A percentile compares a stretch with the other conserved stretches of the same genome.
Evolutionary conservation across 2,113 vertebrate species (phyloP).

Genomic region (Benitochromis conjunctus): DNA sequence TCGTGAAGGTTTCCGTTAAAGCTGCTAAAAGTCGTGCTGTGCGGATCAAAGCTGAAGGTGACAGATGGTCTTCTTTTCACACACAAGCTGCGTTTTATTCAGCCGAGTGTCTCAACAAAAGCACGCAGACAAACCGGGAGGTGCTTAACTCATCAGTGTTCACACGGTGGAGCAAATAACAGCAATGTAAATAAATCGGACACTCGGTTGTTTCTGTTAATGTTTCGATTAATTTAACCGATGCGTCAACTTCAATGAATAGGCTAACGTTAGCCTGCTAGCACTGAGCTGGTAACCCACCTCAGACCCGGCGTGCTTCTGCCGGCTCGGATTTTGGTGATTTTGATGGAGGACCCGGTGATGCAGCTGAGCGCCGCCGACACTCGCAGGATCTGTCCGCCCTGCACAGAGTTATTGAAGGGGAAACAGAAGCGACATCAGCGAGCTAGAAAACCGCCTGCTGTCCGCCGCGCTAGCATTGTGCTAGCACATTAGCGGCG

Average conservation of each 20-base stretch:
- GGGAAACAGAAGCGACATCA: background rate
- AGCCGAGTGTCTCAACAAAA: background rate
- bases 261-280: constrained; percentile 56
- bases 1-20: background rate
- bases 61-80: background rate
- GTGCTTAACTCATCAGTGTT: background rate
- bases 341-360: constrained; percentile 78
- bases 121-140: background rate
- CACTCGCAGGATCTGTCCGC: constrained; percentile 90
- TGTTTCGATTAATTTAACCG: background rate
- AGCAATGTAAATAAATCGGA: background rate
- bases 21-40: background rate
- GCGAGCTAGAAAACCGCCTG: background rate
- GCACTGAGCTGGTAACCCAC: constrained; percentile 58
- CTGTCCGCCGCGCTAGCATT: constrained; percentile 1
- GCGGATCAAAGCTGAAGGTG: background rate
- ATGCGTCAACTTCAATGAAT: constrained; percentile 31
- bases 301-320: constrained; percentile 90
- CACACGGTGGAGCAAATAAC: background rate
- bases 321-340: constrained; percentile 89
- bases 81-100: background rate
- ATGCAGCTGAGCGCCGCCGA: constrained; percentile 89
- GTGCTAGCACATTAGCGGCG: constrained; percentile 22
- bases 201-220: background rate
- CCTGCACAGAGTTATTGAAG: constrained; percentile 66